phyloP scores from a whole-genome alignment of 1,140 invertebrate species.

The Tetragnatha versicolor region DNA sequence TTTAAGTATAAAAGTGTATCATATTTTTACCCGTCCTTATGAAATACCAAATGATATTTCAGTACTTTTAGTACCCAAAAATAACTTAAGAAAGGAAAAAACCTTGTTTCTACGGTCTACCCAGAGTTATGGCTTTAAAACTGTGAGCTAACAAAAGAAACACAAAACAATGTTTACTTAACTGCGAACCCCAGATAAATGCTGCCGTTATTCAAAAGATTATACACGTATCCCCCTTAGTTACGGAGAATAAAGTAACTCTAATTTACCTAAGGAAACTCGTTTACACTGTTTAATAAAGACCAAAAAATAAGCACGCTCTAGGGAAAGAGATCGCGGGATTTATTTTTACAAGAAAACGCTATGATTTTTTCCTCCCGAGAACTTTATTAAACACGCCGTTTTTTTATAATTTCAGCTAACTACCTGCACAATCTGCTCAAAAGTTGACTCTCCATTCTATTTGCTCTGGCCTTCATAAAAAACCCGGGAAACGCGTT shows the following conservation, averaged over 20 bases:
- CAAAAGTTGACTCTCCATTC: slow-evolving; percentile 1
- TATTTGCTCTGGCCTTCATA: slow-evolving; percentile 6
- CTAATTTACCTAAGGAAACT: slow-evolving; percentile 24
- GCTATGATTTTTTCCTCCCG: neutral
- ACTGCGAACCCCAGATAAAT: too few relatives aligned
- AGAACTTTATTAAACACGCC: neutral
- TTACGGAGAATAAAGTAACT: slow-evolving; percentile 7
- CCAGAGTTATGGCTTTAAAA: too few relatives aligned
- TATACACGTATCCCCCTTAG: too few relatives aligned
- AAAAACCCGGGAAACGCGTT: neutral
- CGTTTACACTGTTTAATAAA: slow-evolving; percentile 10
- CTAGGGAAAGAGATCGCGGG: neutral
- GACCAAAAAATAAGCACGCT: slow-evolving; percentile 12
- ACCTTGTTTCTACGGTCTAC: too few relatives aligned
- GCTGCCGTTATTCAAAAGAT: too few relatives aligned
- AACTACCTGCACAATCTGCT: slow-evolving; percentile 14
- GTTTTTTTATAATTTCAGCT: neutral
- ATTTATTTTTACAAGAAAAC: slow-evolving; percentile 15
- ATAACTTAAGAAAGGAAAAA: too few relatives aligned
- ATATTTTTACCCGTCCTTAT: too few relatives aligned
- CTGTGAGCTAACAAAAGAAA: too few relatives aligned
- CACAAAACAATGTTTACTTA: too few relatives aligned
- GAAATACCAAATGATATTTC: too few relatives aligned
- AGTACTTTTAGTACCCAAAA: too few relatives aligned
- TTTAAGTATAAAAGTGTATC: too few relatives aligned